A percentile compares a stretch with the other conserved stretches of the same genome.
These are phyloP conservation scores for Orthosia incerta DNA, from an alignment of 2,888 invertebrate species.

Conservation along the genomic window DNA sequence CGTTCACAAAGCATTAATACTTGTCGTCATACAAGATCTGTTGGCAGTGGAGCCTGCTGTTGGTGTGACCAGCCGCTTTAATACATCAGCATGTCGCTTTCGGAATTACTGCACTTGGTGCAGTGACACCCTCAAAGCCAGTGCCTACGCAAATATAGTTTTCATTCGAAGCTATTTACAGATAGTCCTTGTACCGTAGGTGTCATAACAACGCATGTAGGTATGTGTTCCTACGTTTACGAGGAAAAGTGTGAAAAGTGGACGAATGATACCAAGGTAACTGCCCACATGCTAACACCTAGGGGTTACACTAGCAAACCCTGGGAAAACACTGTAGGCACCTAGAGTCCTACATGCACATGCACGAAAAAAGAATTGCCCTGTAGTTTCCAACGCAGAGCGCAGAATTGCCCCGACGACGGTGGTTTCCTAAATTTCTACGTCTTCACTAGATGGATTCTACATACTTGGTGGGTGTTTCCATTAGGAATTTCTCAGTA, in stretches of 20 bases:
- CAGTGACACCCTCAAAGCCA: conserved; percentile 68
- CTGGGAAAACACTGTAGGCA: background rate
- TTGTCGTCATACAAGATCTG: conserved; percentile 71
- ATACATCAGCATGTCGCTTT: conserved; percentile 79
- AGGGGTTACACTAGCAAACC: background rate
- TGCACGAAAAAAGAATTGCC: background rate
- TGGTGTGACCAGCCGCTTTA: conserved; percentile 67
- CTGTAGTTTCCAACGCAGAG: background rate
- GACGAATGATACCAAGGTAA: background rate
- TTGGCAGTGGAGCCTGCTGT: conserved; percentile 66
- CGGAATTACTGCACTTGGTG: conserved; percentile 72
- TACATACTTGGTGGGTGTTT: too few relatives aligned
- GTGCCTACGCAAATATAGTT: conserved; percentile 71
- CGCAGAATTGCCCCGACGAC: background rate
- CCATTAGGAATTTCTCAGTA: too few relatives aligned
- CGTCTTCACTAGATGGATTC: too few relatives aligned
- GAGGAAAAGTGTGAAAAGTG: background rate
- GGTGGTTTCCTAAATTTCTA: background rate
- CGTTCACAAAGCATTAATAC: conserved; percentile 60
- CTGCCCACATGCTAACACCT: background rate
- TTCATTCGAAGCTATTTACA: conserved; percentile 69
- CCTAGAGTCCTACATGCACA: too few relatives aligned
- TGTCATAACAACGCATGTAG: conserved; percentile 35
- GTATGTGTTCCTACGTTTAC: background rate
- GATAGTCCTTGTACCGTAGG: conserved; percentile 53